Base-by-base conservation (phyloP, 2,113 vertebrate genomes). In the Uropsilus gracilis region DNA sequence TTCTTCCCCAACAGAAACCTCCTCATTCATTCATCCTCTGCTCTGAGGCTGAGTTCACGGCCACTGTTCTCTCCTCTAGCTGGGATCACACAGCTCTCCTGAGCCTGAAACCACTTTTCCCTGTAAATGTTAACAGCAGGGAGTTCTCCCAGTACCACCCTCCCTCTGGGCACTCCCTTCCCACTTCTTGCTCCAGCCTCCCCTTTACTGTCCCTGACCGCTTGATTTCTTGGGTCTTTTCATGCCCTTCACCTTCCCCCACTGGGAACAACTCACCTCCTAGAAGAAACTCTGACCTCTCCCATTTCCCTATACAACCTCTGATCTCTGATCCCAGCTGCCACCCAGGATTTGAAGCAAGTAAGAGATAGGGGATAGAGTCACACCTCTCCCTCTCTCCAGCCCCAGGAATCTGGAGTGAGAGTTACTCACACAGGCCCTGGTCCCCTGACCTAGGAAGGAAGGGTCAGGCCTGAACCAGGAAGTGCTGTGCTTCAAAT, bases 401-500 rank as follows among this genome's bases (percentile, higher is more conserved):
- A 61, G 55, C 46, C 30, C 39, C 14, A 42, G 90, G 80, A 81
- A 44, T 34, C 81, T 44, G 69, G 34, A 81, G 71, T 75, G 28
- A 26, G 81, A 69, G 4, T 73, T 61, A 81, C 77, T 84, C 63
- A 81, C 78, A 87, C 16, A 26, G 39, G 78, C 64, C 6, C 32
- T 30, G 50, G 77, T 78, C 46, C 80, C 80, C 48, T 46, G 69
- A 89, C 75, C 48, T 69, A 86, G 72, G 64, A 80, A 89, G 84
- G 93, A 94, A 96, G 64, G 37, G 73, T 84, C 53, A 63, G 71
- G 42, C 75, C 84, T 75, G 84, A 89, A 93, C 86, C 89, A 93
- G 91, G 96, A 97, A 97, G 91, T 89, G 32, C 53, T 57, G 42
- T 48, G 20, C 78, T 80, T 92, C 91, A 94, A 61, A 90, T 85